Percentiles rank a stretch among this genome's conserved stretches.
These are phyloP conservation scores for Coregonus ussuriensis DNA, from an alignment of 2,797 vertebrate genomes.

Conservation along the genomic window DNA sequence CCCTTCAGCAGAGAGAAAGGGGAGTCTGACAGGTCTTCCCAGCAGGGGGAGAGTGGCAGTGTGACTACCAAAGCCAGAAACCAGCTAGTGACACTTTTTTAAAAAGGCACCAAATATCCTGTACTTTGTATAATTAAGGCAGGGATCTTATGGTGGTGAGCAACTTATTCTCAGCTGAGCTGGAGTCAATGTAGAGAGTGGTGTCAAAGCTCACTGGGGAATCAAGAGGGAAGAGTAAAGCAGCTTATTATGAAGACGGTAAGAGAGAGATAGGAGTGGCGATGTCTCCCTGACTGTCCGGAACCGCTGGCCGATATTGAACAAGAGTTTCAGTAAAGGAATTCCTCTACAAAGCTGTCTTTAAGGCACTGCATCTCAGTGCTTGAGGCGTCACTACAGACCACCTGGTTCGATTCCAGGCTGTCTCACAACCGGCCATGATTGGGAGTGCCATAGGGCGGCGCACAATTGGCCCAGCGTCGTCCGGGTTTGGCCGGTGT, in stretches of 20 bases:
- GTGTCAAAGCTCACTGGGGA: slow-evolving; percentile 73
- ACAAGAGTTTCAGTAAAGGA: slow-evolving; percentile 53
- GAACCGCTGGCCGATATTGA: slow-evolving; percentile 39
- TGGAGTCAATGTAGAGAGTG: slow-evolving; percentile 69
- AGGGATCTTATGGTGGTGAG: slow-evolving; percentile 74
- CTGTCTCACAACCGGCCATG: too few species aligned
- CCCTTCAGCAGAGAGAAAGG: slow-evolving; percentile 71
- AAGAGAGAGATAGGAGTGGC: slow-evolving; percentile 35
- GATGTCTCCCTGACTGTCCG: slow-evolving; percentile 45
- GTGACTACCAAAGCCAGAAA: slow-evolving; percentile 74
- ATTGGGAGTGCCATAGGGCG: too few species aligned
- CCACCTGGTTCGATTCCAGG: too few species aligned
- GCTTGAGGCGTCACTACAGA: too few species aligned
- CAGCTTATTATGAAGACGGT: slow-evolving; percentile 50
- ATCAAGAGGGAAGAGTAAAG: slow-evolving; percentile 61
- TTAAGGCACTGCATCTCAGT: neutral
- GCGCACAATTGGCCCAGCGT: too few species aligned
- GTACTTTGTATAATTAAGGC: slow-evolving; percentile 82
- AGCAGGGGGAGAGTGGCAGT: slow-evolving; percentile 72
- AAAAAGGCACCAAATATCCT: slow-evolving; percentile 78
- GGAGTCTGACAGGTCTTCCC: slow-evolving; percentile 51
- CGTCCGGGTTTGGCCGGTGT: too few species aligned
- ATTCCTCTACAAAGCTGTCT: slow-evolving; percentile 32
- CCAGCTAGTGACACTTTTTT: slow-evolving; percentile 70
- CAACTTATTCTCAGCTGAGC: slow-evolving; percentile 69